Evolutionary conservation across 2,797 vertebrate genomes (phyloP).

Genomic region (Hirundo rustica): DNA sequence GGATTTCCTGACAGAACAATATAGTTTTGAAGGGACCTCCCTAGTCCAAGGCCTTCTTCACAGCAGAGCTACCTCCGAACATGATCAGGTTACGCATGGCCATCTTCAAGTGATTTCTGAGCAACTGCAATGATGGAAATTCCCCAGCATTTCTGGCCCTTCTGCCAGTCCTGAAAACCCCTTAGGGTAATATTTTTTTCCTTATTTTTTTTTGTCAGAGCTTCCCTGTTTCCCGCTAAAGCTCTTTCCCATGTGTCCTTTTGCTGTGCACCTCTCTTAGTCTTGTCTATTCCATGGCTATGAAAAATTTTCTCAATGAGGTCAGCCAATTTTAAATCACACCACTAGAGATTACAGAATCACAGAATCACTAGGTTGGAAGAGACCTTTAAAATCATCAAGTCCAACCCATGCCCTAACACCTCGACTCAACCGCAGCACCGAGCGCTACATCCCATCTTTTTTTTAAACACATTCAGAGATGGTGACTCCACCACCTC

Average conservation of each 20-base stretch:
- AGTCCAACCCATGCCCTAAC: not conserved
- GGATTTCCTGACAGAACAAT: not conserved
- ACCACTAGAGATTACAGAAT: not conserved
- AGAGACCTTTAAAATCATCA: not conserved
- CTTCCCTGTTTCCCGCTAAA: not conserved
- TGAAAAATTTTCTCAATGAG: not conserved
- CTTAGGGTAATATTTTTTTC: not conserved
- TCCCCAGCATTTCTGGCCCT: not conserved
- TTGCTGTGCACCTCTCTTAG: not conserved
- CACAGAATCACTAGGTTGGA: not conserved
- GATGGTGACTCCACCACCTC: no score
- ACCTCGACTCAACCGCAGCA: not conserved
- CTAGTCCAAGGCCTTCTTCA: not conserved
- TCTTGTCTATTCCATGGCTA: not conserved
- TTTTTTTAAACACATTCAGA: not conserved
- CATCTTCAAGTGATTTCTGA: not conserved
- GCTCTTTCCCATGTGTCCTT: not conserved
- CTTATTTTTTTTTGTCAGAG: not conserved
- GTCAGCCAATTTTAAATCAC: not conserved
- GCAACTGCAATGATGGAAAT: not conserved
- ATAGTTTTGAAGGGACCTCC: not conserved
- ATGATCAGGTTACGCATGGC: not conserved
- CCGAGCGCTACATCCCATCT: not conserved
- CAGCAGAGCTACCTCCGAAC: not conserved
- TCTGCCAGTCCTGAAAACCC: not conserved